These are phyloP conservation scores for Ephydatia muelleri DNA, from an alignment of 37 sponge, comb jelly and placozoan species.

Conservation along the genomic window DNA sequence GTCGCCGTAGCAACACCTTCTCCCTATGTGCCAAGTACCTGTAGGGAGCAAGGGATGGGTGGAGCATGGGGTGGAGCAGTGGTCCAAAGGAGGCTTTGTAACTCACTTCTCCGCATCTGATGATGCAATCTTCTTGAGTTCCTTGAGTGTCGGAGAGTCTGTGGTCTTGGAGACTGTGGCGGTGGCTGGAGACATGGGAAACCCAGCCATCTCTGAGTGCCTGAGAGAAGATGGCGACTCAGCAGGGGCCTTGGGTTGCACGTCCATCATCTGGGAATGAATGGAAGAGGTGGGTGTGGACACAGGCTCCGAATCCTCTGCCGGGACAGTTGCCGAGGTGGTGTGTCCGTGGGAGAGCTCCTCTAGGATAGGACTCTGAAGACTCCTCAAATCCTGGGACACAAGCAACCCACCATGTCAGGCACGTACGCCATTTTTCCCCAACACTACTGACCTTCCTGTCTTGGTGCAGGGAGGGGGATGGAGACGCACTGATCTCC, in stretches of 20 bases:
- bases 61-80: background rate
- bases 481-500: background rate
- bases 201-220: background rate
- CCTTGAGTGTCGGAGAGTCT: background rate
- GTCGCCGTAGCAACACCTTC: slow-evolving; percentile 32
- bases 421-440: too few species aligned
- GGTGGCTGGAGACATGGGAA: background rate
- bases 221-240: background rate
- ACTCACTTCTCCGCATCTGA: slow-evolving; percentile 19
- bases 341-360: background rate
- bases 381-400: background rate
- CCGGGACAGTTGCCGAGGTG: background rate
- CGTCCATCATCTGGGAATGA: background rate
- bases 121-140: slow-evolving; percentile 14
- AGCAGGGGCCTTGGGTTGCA: background rate
- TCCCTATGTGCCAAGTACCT: slow-evolving; percentile 62
- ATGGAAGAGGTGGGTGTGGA: background rate
- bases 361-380: background rate
- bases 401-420: background rate
- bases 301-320: background rate
- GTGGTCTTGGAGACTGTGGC: background rate
- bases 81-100: background rate
- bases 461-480: slow-evolving; percentile 8
- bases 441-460: background rate
- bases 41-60: background rate